These are phyloP conservation scores for Sardinella longiceps DNA, from an alignment of 2,797 vertebrate genomes.

Conservation along the genomic window DNA sequence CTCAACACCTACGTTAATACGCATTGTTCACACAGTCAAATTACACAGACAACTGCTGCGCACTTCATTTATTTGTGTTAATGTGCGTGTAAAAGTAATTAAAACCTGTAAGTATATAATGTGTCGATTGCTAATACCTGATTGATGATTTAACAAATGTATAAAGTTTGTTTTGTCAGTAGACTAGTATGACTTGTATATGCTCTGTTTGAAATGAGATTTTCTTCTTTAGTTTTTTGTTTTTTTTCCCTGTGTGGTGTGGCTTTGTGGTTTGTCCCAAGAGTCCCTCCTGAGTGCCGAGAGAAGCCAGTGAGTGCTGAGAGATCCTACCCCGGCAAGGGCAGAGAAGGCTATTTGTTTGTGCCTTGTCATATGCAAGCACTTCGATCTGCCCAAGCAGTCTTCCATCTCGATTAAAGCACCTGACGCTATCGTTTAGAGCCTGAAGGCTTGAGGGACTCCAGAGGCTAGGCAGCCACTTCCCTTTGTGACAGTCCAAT, in stretches of 20 bases:
- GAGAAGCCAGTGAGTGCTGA: not conserved
- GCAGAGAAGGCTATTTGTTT: conserved; percentile 71
- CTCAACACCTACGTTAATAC: not conserved
- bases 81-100: not conserved
- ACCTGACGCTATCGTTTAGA: conserved; percentile 63
- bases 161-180: not conserved
- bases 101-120: not conserved
- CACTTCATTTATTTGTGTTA: too few species aligned
- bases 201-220: not conserved
- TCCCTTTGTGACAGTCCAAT: conserved; percentile 72
- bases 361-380: conserved; percentile 74
- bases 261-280: not conserved
- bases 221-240: too few species aligned
- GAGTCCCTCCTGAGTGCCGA: not conserved
- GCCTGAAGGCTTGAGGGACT: conserved; percentile 77
- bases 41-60: too few species aligned
- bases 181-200: not conserved
- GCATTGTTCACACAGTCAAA: not conserved
- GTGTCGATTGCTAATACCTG: not conserved
- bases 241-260: too few species aligned
- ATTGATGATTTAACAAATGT: not conserved
- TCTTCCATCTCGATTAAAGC: conserved; percentile 84
- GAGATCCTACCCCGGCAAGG: conserved; percentile 59
- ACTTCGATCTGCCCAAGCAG: conserved; percentile 76
- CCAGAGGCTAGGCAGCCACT: conserved; percentile 74